Evolutionary conservation across 2,888 invertebrate species (phyloP), one percentile per base, ranked within the genome.

Genomic region (Nomada hirtipes): DNA sequence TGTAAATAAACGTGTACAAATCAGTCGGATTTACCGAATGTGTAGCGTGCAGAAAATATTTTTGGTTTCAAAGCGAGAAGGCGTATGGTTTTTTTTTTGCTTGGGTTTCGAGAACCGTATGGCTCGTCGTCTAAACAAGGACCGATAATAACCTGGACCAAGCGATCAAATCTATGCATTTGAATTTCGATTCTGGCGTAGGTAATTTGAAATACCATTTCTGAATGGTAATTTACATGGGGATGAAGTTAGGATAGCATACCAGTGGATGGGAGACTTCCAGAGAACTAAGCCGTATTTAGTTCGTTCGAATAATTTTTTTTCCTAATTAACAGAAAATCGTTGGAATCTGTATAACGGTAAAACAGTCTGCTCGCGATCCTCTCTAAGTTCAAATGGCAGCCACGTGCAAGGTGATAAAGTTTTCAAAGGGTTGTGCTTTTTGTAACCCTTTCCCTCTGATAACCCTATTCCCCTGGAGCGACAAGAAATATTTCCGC

Each of bases 311-410:
- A 36, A 4, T 7, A 36, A 36, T 36, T 4, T 29, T 36, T 36
- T 7, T 7, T 36, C 36, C 7, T 36, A 36, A 36, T 36, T 36
- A 36, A 36, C 7, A 36, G 36, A 36, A 4, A 7, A 36, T 36
- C 36, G 36, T 36, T 36, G 36, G 36, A 36, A 36, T 7, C 36
- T 4, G 7, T 7, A 36, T 7, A 36, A 36, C 36, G 36, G 4
- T 4, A 1, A 52, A 52, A 52, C 52, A n/a, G 52, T 52, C 52
- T n/a, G 18, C 15, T 13, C n/a, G 23, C 50, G 4, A 20, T 18
- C 36, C 11, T 13, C 70, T 55, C 29, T 47, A 42, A 71, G 78
- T 75, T 69, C 72, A 75, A 53, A 26, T n/a, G 55, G 13, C 82
- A 50, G 50, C 50, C 71, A 18, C 18, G 74, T 57, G 53, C 13